Base-by-base conservation (phyloP, 2,113 vertebrate species). In the Stegastes partitus region DNA sequence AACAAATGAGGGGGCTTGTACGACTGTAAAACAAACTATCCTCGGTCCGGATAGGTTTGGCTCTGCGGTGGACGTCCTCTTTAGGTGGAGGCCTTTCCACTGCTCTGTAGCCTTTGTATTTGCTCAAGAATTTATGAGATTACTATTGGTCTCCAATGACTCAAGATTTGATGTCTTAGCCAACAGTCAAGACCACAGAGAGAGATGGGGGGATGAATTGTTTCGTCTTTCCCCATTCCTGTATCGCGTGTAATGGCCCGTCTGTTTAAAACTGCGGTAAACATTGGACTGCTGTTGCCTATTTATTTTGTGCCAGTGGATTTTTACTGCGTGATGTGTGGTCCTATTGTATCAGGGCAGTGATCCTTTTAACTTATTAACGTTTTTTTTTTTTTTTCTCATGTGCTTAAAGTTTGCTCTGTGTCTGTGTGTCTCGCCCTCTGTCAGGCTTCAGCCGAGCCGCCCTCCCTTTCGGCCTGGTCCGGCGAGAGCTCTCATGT, bases 401-500 rank as follows among this genome's bases (percentile, higher is more conserved):
- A 66, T 84, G 72, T 74, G 49, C 55, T 65, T 42, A 55, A 66
- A 45, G 31, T 75, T 42, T 86, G 31, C 47, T 63, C 49, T 70
- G 21, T 69, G 54, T 81, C 51, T 81, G 34, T 71, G 31, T 53
- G 56, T 28, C 25, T 72, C 62, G 1, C 54, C 28, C 23, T 80
- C 22, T 45, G 6, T 21, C 51, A 99, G 97, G 95, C 82, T 98
- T 99, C 95, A 99, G 97, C 92, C 95, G 98, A 65, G 97, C 98
- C 31, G 96, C 98, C 0, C 91, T 99, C 79, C 98, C 98, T 0
- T 99, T 99, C 39, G 98, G 98, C 71, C 94, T 99, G 93, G 98
- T 99, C 55, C 94, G 98, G 83, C 93, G 98, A 80, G 98, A 99
- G 93, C 95, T 99, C 37, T 98, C 98, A 45, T 99, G 98, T 9